Evolutionary conservation across 2,797 vertebrate genomes (phyloP), one percentile per base, ranked within the genome.

Genomic region (Hylomyscus alleni): DNA sequence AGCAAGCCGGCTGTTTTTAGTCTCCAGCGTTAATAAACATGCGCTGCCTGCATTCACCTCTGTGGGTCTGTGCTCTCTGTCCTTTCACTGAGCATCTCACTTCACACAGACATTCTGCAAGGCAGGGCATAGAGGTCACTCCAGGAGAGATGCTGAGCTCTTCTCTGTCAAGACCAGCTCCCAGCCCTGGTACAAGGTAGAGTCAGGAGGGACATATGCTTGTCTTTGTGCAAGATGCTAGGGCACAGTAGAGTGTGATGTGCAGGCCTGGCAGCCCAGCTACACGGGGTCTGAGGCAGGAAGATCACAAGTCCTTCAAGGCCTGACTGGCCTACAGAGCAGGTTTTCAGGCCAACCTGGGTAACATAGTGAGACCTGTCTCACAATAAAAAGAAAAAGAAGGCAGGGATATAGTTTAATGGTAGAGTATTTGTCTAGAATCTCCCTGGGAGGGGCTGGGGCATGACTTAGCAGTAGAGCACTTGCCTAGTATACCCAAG

Each of bases 11-110:
- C 81, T 69, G 87, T 94, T 96, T 80, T 44, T 80, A 96, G 98
- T 97, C 93, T 86, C 95, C 14, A 13, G 93, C 90, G 97, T 98
- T 97, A 98, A 97, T 97, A 97, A 98, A 98, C 96, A 97, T 98
- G 96, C 98, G 96, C 96, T 90, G 97, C 65, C 97, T 85, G 95
- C 9, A 24, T 31, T 94, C 80, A 10, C 60, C 77, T 50, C 17
- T 4, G 91, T 5, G 58, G 47, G 67, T 14, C 65, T 22, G 78
- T 34, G 26, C 87, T 2, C 87, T 2, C 0, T 0, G 93, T 54
- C 90, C 89, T 86, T 94, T 93, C 65, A 31, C 56, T 85, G 3
- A 0, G 95, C 54, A 69, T 96, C 81, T 91, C 90, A 31, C 94
- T 91, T 52, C 93, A 94, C 72, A 93, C 47, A 69, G 93, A 76